Evolutionary conservation across 2,888 invertebrate genomes (phyloP).

Genomic region (Platerodrilus igneus): DNA sequence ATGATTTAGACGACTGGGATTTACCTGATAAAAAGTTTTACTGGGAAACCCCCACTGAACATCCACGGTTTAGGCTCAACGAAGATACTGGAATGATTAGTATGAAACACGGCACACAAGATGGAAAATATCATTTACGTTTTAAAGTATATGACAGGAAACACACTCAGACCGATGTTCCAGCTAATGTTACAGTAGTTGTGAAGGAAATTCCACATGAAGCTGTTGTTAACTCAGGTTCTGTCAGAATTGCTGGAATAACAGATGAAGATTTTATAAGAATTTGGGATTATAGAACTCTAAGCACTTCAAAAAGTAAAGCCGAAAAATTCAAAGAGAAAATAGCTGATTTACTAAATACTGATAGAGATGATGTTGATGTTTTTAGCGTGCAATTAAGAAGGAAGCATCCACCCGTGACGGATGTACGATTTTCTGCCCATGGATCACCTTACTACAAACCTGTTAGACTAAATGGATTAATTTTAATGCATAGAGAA

Average conservation of each 20-base stretch:
- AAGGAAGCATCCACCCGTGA: constrained; percentile 80
- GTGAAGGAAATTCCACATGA: constrained; percentile 94
- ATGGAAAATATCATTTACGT: constrained; percentile 76
- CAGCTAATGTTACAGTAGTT: constrained; percentile 92
- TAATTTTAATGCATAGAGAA: constrained; percentile 87
- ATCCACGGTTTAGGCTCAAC: constrained; percentile 82
- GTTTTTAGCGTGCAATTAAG: constrained; percentile 93
- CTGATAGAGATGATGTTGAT: constrained; percentile 85
- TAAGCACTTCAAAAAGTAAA: constrained; percentile 80
- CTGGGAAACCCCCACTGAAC: constrained; percentile 84
- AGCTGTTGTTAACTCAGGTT: constrained; percentile 92
- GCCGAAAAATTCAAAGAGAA: constrained; percentile 86
- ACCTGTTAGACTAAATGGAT: constrained; percentile 88
- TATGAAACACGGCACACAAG: constrained; percentile 88
- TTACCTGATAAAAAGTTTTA: constrained; percentile 95
- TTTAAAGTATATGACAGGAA: constrained; percentile 91
- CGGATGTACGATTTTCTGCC: constrained; percentile 90
- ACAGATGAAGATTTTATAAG: constrained; percentile 95
- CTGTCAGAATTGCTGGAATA: constrained; percentile 86
- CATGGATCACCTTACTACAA: constrained; percentile 96
- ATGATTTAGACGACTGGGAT: constrained; percentile 99
- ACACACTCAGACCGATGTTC: constrained; percentile 91
- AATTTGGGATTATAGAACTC: constrained; percentile 88
- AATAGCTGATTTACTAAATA: constrained; percentile 78
- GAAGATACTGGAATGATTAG: constrained; percentile 92